A percentile compares a stretch with the other conserved stretches of the same genome.
Evolutionary conservation across 2,113 vertebrate genomes (phyloP).

Genomic region (Equus quagga): DNA sequence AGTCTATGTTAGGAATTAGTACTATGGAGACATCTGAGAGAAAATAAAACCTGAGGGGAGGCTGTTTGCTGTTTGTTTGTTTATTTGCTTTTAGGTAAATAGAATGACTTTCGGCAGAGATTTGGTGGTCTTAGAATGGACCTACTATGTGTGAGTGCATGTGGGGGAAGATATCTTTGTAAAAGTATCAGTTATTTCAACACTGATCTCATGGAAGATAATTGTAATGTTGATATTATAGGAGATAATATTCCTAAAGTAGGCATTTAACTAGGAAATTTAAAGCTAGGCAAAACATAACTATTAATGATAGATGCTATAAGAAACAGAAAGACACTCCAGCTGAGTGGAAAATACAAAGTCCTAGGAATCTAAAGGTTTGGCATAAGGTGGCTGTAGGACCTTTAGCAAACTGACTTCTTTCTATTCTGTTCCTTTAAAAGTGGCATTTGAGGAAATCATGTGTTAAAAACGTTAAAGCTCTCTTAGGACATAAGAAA

Average conservation of each 20-base stretch:
- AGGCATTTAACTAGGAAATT: not conserved
- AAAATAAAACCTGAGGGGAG: not conserved
- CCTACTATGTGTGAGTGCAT: too few species aligned
- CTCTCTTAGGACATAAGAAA: not conserved
- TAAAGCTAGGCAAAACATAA: not conserved
- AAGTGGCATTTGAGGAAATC: not conserved
- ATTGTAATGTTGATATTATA: not conserved
- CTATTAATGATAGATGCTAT: not conserved
- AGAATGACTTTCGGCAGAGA: not conserved
- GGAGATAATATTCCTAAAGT: not conserved
- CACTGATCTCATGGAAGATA: not conserved
- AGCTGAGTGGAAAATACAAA: not conserved
- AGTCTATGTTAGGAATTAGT: not conserved
- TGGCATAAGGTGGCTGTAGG: not conserved
- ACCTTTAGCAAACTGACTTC: conserved; percentile 32
- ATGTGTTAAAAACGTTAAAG: not conserved
- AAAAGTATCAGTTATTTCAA: not conserved
- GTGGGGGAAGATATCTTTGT: not conserved
- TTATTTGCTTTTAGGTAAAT: not conserved
- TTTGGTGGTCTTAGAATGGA: not conserved
- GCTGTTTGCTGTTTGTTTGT: not conserved
- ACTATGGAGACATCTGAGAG: not conserved
- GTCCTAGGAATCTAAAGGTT: not conserved
- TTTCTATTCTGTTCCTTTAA: not conserved
- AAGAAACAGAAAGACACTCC: not conserved